Conservation (phyloP, 2,113 vertebrate genomes). For the Phylloscopus whistleri region DNA sequence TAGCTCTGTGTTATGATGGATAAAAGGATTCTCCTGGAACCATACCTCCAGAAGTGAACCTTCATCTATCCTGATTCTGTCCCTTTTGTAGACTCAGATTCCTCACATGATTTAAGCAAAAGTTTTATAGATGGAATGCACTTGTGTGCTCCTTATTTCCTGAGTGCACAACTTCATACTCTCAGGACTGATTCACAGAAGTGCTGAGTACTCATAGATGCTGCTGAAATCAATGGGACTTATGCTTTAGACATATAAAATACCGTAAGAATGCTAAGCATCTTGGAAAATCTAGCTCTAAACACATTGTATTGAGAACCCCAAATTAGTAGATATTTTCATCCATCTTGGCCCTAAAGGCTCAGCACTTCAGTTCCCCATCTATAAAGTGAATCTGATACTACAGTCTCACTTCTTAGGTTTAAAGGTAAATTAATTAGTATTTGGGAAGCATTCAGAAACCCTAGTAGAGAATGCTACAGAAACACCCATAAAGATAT, state of each 20-base stretch:
- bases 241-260: neutral
- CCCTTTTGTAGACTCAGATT: neutral
- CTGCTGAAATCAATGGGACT: neutral
- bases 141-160: neutral
- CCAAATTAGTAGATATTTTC: neutral
- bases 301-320: neutral
- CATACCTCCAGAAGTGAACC: rapidly evolving
- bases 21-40: neutral
- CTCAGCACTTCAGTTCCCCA: neutral
- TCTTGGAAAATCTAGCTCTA: neutral
- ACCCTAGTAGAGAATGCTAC: neutral
- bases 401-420: neutral
- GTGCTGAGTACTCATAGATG: neutral
- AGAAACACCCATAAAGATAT: conserved; percentile 46
- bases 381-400: neutral
- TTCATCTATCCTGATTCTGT: neutral
- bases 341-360: neutral
- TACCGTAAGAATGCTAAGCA: neutral
- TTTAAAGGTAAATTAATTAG: conserved; percentile 51
- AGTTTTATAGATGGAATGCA: neutral
- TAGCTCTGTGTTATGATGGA: rapidly evolving
- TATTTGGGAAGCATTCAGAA: conserved; percentile 28
- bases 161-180: neutral
- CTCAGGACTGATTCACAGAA: neutral
- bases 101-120: neutral